These are phyloP conservation scores for Trypoxylus dichotomus DNA, from an alignment of 1,140 invertebrate species.

Conservation along the genomic window DNA sequence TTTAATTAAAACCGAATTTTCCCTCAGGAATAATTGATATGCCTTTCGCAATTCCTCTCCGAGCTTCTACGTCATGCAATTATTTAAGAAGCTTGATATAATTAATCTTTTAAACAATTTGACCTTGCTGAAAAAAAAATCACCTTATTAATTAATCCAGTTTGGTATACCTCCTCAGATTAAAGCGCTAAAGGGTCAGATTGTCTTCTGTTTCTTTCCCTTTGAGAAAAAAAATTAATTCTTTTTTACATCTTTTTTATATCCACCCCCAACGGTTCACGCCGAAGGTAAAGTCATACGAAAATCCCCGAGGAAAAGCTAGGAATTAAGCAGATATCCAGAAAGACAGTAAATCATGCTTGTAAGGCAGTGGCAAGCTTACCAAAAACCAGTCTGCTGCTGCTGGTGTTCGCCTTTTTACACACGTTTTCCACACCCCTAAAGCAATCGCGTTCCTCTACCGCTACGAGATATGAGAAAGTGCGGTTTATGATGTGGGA, in stretches of 20 bases:
- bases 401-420: not conserved
- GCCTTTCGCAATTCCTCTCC: no score
- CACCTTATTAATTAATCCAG: not conserved
- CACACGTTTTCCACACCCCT: not conserved
- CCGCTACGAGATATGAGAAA: conserved; percentile 14
- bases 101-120: not conserved
- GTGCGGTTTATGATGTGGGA: conserved; percentile 36
- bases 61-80: no score
- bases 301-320: conserved; percentile 36
- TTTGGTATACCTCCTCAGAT: not conserved
- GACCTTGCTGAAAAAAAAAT: not conserved
- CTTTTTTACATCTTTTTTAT: conserved; percentile 18
- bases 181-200: not conserved
- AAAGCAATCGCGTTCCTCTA: conserved; percentile 10
- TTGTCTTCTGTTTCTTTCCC: not conserved
- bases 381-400: conserved; percentile 24
- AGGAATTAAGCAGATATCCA: conserved; percentile 42
- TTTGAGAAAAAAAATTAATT: conserved; percentile 8
- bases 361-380: conserved; percentile 37
- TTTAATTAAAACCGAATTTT: no score
- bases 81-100: no score
- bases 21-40: no score
- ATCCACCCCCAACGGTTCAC: not conserved
- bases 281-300: conserved; percentile 9
- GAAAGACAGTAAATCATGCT: conserved; percentile 41